A percentile compares a stretch with the other conserved stretches of the same genome.
These are phyloP conservation scores for Yoshiicerus persimilis DNA, from an alignment of 1,140 invertebrate species.

Conservation along the genomic window DNA sequence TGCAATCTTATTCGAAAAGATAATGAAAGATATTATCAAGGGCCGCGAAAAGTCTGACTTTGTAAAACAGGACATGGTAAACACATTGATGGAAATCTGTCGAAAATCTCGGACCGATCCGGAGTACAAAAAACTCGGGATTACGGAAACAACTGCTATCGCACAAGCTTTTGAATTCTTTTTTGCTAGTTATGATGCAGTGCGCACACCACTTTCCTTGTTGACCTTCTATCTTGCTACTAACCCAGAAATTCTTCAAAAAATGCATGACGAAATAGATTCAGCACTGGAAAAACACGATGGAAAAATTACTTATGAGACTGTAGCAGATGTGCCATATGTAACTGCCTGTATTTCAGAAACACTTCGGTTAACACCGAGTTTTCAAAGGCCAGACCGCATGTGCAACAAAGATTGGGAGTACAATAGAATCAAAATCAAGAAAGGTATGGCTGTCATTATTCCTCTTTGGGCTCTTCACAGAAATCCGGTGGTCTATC, in stretches of 20 bases:
- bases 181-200: constrained; percentile 46
- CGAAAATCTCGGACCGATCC: not conserved
- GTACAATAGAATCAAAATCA: constrained; percentile 48
- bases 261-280: constrained; percentile 46
- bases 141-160: constrained; percentile 39
- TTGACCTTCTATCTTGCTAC: constrained; percentile 39
- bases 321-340: constrained; percentile 37
- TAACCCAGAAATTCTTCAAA: constrained; percentile 45
- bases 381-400: constrained; percentile 25
- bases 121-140: constrained; percentile 30
- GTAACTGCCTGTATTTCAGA: constrained; percentile 45
- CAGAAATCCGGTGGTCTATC: constrained; percentile 57
- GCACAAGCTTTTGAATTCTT: constrained; percentile 49
- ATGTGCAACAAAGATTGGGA: constrained; percentile 53
- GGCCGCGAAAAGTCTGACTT: not conserved
- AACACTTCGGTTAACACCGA: constrained; percentile 34
- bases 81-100: constrained; percentile 2
- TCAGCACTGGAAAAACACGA: constrained; percentile 42
- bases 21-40: constrained; percentile 4
- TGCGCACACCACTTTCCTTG: constrained; percentile 47
- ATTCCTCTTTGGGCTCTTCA: constrained; percentile 59
- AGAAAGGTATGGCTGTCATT: constrained; percentile 55
- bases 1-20: not conserved
- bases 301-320: constrained; percentile 35
- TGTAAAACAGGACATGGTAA: not conserved